phyloP scores from a whole-genome alignment of 2,888 invertebrate genomes.

The Cosmorhoe ocellata region DNA sequence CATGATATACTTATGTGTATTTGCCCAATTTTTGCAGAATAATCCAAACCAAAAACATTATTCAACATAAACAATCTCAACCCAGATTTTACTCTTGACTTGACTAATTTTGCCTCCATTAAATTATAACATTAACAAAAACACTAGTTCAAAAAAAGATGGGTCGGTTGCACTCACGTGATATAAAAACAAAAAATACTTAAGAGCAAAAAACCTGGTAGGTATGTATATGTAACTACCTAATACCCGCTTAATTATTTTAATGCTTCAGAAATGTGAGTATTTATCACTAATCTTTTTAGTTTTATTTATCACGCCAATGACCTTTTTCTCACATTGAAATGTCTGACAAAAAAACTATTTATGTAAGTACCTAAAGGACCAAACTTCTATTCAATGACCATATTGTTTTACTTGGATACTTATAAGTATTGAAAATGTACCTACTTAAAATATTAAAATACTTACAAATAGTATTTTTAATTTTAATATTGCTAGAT shows the following conservation, averaged over 20 bases:
- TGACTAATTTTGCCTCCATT: slow-evolving; percentile 15
- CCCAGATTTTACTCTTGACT: background rate
- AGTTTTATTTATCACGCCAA: background rate
- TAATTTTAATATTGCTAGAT: too few species aligned
- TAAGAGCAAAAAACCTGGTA: too few species aligned
- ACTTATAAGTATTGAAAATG: too few species aligned
- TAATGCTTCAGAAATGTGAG: background rate
- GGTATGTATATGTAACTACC: too few species aligned
- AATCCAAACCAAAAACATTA: slow-evolving; percentile 4
- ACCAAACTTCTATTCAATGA: too few species aligned
- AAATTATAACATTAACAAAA: slow-evolving; percentile 8
- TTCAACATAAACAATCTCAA: background rate
- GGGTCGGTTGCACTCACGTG: slow-evolving; percentile 6
- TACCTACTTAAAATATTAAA: too few species aligned
- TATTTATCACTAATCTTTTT: background rate
- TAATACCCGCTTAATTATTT: background rate
- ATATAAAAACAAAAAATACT: slow-evolving; percentile 4
- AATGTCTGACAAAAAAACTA: background rate
- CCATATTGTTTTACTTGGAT: too few species aligned
- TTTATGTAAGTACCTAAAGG: background rate
- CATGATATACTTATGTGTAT: too few species aligned
- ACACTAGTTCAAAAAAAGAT: background rate
- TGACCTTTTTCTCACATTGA: slow-evolving; percentile 1
- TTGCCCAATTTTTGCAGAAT: too few species aligned
- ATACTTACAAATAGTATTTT: too few species aligned